Base-by-base conservation (phyloP, 2,113 vertebrate species). In the Mastomys natalensis region DNA sequence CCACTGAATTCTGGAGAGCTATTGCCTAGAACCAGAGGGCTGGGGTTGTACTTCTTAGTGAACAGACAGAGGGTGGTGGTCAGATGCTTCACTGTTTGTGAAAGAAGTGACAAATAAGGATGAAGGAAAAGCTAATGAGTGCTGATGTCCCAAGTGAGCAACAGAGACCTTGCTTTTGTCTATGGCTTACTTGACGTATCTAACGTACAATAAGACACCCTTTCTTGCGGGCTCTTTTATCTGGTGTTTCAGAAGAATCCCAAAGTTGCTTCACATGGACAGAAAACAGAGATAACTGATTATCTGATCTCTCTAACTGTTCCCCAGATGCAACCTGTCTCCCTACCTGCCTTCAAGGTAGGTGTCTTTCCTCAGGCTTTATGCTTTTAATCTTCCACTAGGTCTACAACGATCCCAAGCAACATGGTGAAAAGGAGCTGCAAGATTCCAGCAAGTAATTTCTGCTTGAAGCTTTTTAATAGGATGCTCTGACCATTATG, bases 261-360 rank as follows among this genome's bases (percentile, higher is more conserved):
- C 70, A 24, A 24, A 72, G 58, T 31, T 76, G 60, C 16, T 24
- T 68, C 29, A 40, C 16, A 34, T 53, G 22, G 91, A 45, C 81
- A 10, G 51, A 58, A 72, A 92, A 91, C 66, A 90, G 12, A 80
- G 51, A 40, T 24, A 29, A 62, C 0, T 29, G 55, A 68, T 53
- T 31, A 73, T 21, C n/a, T 40, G 16, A 22, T n/a, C 66, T 37
- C 12, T 1, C 19, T 45, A 64, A 70, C 16, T 73, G 9, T 6
- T 87, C 22, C 0, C 3, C 26, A 45, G 4, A 4, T 78, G 9
- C 0, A 37, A 9, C 37, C 22, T 40, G 13, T 40, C 1, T 53
- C 53, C 31, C 34, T 12, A 43, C 10, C 34, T 43, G 66, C 3
- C 2, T 29, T 72, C 34, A n/a, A 2, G 40, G 74, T 13, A 22